phyloP scores from a whole-genome alignment of 2,797 vertebrate genomes.

The Echeneis naucrates region DNA sequence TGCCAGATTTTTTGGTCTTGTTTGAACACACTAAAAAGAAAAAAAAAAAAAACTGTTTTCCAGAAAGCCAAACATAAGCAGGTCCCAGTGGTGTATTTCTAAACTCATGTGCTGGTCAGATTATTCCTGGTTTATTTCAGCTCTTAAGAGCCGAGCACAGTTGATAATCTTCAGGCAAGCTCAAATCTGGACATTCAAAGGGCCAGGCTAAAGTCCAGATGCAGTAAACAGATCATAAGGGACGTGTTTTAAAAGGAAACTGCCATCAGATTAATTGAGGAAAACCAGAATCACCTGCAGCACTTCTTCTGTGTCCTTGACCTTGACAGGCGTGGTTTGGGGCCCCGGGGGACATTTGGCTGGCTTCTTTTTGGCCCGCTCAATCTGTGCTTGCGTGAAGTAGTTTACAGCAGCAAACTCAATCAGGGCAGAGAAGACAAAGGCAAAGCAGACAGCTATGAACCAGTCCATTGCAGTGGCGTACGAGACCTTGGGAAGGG shows the following conservation, averaged over 20 bases:
- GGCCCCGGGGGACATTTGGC: constrained; percentile 86
- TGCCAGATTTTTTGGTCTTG: background rate
- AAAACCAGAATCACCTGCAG: constrained; percentile 83
- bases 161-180: constrained; percentile 33
- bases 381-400: constrained; percentile 93
- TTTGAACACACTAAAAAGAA: background rate
- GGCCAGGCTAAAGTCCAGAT: constrained; percentile 49
- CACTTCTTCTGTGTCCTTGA: constrained; percentile 85
- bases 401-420: constrained; percentile 99
- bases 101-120: constrained; percentile 3
- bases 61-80: background rate
- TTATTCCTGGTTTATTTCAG: constrained; percentile 12
- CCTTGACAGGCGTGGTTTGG: constrained; percentile 83
- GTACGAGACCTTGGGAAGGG: constrained; percentile 97
- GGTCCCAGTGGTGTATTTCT: background rate
- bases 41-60: background rate
- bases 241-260: constrained; percentile 59
- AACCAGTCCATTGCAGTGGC: constrained; percentile 99
- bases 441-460: constrained; percentile 98
- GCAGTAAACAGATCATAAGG: constrained; percentile 55
- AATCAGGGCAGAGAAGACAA: constrained; percentile 98
- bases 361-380: constrained; percentile 92
- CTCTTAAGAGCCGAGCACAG: constrained; percentile 19
- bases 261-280: constrained; percentile 49
- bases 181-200: constrained; percentile 29